A percentile compares a stretch with the other conserved stretches of the same genome.
These are phyloP conservation scores for Podarcis raffonei DNA, from an alignment of 2,113 vertebrate genomes.

Conservation along the genomic window DNA sequence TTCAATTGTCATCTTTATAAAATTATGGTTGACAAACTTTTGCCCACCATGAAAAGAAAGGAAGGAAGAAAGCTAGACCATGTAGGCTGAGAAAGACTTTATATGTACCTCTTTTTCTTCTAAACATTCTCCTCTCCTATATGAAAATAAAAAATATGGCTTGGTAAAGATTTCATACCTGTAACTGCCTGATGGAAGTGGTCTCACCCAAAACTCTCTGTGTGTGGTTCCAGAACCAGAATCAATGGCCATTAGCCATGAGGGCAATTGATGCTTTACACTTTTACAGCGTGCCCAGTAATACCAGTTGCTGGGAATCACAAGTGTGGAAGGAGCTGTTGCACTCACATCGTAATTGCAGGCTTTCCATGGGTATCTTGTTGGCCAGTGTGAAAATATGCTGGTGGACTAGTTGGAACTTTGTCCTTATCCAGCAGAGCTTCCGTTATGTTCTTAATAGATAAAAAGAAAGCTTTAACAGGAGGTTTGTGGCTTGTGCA, in stretches of 20 bases:
- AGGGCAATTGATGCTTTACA: too few species aligned
- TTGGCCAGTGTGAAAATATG: too few species aligned
- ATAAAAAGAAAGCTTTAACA: background rate
- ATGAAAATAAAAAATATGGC: background rate
- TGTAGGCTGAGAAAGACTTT: background rate
- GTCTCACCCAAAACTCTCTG: background rate
- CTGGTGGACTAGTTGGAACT: too few species aligned
- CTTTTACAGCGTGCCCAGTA: too few species aligned
- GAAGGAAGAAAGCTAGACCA: constrained; percentile 11
- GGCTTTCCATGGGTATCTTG: too few species aligned
- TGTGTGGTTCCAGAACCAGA: background rate
- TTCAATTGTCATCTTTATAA: constrained; percentile 69
- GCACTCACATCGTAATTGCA: too few species aligned
- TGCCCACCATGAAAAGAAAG: constrained; percentile 7
- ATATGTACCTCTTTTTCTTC: background rate
- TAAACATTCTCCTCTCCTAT: background rate
- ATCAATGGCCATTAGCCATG: too few species aligned
- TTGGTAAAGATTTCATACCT: background rate
- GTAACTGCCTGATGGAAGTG: background rate
- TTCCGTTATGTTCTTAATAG: too few species aligned
- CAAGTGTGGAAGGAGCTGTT: too few species aligned
- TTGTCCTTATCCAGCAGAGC: too few species aligned
- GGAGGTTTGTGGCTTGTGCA: background rate
- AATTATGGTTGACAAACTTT: constrained; percentile 56
- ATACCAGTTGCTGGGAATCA: too few species aligned